Evolutionary conservation across 2,113 vertebrate species (phyloP).

Genomic region (Gobius niger): DNA sequence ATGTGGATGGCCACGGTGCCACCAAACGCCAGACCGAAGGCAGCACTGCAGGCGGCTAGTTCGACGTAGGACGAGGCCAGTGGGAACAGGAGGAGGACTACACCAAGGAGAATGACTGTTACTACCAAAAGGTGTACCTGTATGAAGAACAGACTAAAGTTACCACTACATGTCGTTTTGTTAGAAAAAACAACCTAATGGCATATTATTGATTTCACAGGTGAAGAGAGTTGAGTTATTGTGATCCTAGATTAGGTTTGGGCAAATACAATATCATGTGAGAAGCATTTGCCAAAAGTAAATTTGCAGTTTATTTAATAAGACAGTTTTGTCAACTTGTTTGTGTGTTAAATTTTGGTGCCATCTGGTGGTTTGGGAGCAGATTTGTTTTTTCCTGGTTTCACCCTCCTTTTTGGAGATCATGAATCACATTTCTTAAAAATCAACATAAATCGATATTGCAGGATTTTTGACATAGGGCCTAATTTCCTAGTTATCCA

Average conservation of each 20-base stretch:
- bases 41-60: constrained; percentile 68
- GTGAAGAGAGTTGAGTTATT: no score
- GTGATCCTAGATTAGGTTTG: no score
- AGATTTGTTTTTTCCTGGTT: no score
- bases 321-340: background rate
- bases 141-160: background rate
- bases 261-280: no score
- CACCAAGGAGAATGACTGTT: constrained; percentile 64
- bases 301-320: background rate
- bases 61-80: constrained; percentile 52
- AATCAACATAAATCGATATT: no score
- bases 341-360: background rate
- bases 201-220: no score
- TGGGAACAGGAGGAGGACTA: constrained; percentile 67
- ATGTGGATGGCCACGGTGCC: constrained; percentile 75
- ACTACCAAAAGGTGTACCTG: constrained; percentile 67
- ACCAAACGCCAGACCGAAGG: constrained; percentile 72
- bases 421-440: no score
- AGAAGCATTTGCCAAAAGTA: no score
- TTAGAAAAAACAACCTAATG: no score
- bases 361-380: background rate
- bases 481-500: no score
- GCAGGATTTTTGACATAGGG: no score
- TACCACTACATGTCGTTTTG: no score
- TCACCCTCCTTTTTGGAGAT: background rate